Base-by-base conservation (phyloP, 2,113 vertebrate species). In the Brachyhypopomus gauderio region DNA sequence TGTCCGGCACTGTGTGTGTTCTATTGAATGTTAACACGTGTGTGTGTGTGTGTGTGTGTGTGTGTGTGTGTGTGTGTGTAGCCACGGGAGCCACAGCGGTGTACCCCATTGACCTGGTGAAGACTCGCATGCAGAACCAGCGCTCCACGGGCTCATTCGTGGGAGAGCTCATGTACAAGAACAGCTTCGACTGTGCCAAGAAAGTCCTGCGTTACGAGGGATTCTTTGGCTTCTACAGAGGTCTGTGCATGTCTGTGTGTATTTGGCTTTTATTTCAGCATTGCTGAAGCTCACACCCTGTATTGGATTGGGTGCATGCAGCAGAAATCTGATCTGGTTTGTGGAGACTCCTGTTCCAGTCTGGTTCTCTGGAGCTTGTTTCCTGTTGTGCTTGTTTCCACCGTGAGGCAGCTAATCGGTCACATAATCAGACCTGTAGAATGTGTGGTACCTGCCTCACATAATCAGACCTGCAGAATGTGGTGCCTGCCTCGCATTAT, bases 111-210 rank as follows among this genome's bases (percentile, higher is more conserved):
- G 97, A 99, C 88, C 90, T 99, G 91, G 97, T 99, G 85, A 99
- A 99, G 92, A 98, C 97, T 6, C 95, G 97, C 0, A 99, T 99
- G 97, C 97, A 99, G 88, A 99, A 99, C 89, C 97, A 99, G 85
- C 95, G 97, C 71, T 93, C 95, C 83, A 95, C 93, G 0, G 96
- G 97, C 17, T 96, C 97, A 12, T 96, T 99, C 0, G 93, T 98
- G 0, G 97, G 96, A 77, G 97, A 99, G 89, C 67, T 98, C 90
- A 97, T 98, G 97, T 98, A 99, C 86, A 99, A 99, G 90, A 99
- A 96, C 94, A 99, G 97, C 87, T 98, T 98, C 80, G 97, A 99
- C 91, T 99, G 97, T 86, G 97, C 97, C 79, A 98, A 97, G 94
- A 99, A 99, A 87, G 97, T 99, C 85, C 92, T 99, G 72, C 96